Conservation (phyloP, 2,797 vertebrate genomes). For the Tachyglossus aculeatus region DNA sequence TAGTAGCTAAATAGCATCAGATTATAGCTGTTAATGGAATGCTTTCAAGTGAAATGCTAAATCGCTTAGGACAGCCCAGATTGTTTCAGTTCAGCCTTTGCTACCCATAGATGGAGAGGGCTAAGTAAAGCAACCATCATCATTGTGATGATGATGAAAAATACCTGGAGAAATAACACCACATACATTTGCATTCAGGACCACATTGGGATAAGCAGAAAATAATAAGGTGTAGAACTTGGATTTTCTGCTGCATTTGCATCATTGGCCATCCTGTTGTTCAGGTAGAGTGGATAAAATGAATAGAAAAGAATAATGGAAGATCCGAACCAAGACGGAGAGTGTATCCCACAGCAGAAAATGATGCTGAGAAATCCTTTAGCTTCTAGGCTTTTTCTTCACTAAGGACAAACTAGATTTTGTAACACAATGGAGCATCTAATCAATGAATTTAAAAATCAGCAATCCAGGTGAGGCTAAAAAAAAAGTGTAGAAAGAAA, state of each 20-base stretch:
- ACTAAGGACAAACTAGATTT: too few species aligned
- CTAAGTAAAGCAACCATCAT: conserved; percentile 1
- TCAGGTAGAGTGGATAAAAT: not conserved
- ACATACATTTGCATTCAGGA: not conserved
- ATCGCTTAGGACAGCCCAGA: conserved; percentile 12
- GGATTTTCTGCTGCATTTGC: not conserved
- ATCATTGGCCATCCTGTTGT: not conserved
- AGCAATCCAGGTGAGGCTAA: too few species aligned
- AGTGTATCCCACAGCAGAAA: fast-evolving
- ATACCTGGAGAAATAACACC: not conserved
- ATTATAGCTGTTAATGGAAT: not conserved
- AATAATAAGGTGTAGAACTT: not conserved
- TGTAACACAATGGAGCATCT: too few species aligned
- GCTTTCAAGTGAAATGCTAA: conserved; percentile 14
- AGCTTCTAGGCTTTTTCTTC: not conserved
- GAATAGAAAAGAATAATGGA: not conserved
- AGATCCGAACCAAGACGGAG: fast-evolving
- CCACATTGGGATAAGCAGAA: not conserved
- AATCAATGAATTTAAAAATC: too few species aligned
- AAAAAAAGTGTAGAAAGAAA: too few species aligned
- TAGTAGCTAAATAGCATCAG: not conserved
- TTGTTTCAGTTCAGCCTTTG: conserved; percentile 2
- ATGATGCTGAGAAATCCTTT: not conserved
- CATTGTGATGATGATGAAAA: conserved; percentile 5
- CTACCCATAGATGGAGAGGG: conserved; percentile 28